Evolutionary conservation across 2,797 vertebrate species (phyloP).

Genomic region (Gambusia yucatana): DNA sequence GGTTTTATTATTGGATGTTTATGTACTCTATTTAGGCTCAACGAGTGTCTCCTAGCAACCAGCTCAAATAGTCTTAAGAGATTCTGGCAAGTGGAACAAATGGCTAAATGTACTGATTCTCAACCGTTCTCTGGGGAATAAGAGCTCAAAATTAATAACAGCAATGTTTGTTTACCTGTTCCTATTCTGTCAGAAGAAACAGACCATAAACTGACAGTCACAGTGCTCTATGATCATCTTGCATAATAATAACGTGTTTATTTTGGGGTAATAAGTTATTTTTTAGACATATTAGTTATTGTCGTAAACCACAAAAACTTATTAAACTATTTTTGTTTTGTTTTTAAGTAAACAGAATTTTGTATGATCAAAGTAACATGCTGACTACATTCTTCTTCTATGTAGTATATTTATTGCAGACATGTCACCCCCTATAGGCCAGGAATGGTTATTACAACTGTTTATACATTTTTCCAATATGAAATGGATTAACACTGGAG

Average conservation of each 20-base stretch:
- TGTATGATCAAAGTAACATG: background rate
- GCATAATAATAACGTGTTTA: background rate
- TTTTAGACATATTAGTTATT: background rate
- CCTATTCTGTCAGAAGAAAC: background rate
- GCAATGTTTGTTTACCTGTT: slow-evolving; percentile 6
- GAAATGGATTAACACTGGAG: too few species aligned
- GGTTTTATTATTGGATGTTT: slow-evolving; percentile 38
- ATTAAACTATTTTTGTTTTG: background rate
- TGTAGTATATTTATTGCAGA: background rate
- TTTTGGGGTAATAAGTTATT: background rate
- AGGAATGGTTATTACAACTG: background rate
- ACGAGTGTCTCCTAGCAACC: slow-evolving; percentile 62
- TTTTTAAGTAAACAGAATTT: background rate
- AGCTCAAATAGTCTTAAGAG: slow-evolving; percentile 40
- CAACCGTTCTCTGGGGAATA: background rate
- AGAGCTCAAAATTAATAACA: background rate
- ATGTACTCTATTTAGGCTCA: slow-evolving; percentile 31
- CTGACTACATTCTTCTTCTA: background rate
- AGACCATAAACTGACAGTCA: background rate
- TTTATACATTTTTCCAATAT: background rate
- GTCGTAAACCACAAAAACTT: background rate
- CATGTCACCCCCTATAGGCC: background rate
- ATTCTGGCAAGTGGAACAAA: slow-evolving; percentile 37
- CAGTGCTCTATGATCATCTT: background rate
- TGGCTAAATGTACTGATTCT: slow-evolving; percentile 35